Conservation (phyloP, 2,888 invertebrate genomes). For the Nineta flava region DNA sequence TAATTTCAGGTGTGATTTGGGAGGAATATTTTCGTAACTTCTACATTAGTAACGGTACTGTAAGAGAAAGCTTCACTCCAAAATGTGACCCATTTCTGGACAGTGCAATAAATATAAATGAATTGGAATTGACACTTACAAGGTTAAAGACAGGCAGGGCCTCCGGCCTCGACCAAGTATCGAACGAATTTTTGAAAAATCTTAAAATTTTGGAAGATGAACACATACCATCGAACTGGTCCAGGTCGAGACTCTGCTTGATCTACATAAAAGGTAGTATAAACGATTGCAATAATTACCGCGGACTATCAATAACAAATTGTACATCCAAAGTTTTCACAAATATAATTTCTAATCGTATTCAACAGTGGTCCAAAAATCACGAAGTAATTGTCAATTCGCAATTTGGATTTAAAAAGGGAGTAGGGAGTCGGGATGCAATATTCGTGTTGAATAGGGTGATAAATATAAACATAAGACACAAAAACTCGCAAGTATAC, state of each 20-base stretch:
- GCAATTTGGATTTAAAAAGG: background rate
- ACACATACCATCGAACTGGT: background rate
- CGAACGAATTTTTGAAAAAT: background rate
- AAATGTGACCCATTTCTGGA: too few relatives aligned
- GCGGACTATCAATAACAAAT: background rate
- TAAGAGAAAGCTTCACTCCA: too few relatives aligned
- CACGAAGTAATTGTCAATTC: background rate
- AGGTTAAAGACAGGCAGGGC: background rate
- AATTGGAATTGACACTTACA: background rate
- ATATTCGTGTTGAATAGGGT: background rate
- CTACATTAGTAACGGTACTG: too few relatives aligned
- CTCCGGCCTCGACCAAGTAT: background rate
- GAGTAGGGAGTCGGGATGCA: background rate
- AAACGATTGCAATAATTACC: background rate
- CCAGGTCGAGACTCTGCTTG: background rate
- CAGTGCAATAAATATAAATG: too few relatives aligned
- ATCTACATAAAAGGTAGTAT: background rate
- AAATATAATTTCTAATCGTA: background rate
- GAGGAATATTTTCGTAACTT: too few relatives aligned
- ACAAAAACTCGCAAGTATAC: too few relatives aligned
- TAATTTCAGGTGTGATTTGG: too few relatives aligned
- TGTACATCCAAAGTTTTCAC: background rate
- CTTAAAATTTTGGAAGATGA: background rate
- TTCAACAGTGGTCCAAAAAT: background rate
- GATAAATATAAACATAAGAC: background rate